These are phyloP conservation scores for Hypothenemus hampei DNA, from an alignment of 1,140 invertebrate genomes.

Conservation along the genomic window DNA sequence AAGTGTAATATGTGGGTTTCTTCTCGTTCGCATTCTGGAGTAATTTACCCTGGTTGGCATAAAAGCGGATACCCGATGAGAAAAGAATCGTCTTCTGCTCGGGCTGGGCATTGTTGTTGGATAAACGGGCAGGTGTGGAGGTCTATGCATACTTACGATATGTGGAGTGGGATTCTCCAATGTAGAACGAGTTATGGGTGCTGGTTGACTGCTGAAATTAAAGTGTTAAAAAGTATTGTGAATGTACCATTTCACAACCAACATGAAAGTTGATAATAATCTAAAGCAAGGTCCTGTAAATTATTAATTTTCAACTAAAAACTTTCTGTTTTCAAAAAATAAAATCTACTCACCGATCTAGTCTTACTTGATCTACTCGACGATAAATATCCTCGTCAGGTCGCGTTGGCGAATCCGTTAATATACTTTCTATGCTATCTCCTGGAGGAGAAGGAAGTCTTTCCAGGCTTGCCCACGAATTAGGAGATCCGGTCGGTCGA, in stretches of 20 bases:
- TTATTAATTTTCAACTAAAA: no score
- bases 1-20: slow-evolving; percentile 12
- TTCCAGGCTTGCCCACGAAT: neutral
- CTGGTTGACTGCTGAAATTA: no score
- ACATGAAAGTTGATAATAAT: no score
- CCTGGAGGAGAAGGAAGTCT: slow-evolving; percentile 9
- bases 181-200: neutral
- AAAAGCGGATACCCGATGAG: slow-evolving; percentile 38
- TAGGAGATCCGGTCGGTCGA: neutral
- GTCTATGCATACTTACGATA: no score
- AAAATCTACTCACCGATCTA: no score
- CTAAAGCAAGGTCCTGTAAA: no score
- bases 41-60: slow-evolving; percentile 38
- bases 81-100: slow-evolving; percentile 33
- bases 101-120: slow-evolving; percentile 13
- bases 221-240: no score
- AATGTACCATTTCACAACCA: no score
- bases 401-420: neutral
- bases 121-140: slow-evolving; percentile 18
- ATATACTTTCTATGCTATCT: slow-evolving; percentile 15
- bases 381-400: no score
- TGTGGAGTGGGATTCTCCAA: neutral
- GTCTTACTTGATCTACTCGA: no score
- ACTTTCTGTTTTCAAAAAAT: no score
- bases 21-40: slow-evolving; percentile 22